Base-by-base conservation (phyloP, 2,113 vertebrate species). In the Columba janthina region DNA sequence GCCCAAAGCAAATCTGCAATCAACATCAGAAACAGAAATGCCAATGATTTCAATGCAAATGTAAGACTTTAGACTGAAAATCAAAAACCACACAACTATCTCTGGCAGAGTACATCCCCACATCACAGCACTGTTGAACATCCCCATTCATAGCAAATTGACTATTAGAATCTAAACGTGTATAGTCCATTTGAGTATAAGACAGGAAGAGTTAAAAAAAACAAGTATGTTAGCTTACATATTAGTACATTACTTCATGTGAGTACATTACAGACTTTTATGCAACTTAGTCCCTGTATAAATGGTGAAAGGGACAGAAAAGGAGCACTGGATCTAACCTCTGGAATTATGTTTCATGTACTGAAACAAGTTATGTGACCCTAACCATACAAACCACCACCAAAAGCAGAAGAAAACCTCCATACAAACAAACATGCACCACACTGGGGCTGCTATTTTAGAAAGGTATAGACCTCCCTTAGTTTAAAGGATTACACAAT, bases 1-100 rank as follows among this genome's bases (percentile, higher is more conserved):
- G 78, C 80, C 85, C 95, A 57, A 89, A 96, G 82, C 64, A 96
- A 92, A 82, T 74, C 94, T 65, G 44, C 82, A 20, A 15, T 81
- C 70, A 85, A 24, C 46, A 60, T 77, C 48, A 91, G 79, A 50
- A 80, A 76, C 50, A 92, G 69, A 80, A 92, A 76, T 3, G 12
- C 6, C 6, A 66, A 32, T 19, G 83, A 95, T n/a, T 94, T 12
- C 10, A 61, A 96, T 64, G 60, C 85, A 82, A 95, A 96, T 42
- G 98, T 98, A 96, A 97, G 96, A 34, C 32, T 51, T 67, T 2
- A 50, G 48, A 31, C 14, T 67, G 64, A 85, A 89, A 91, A 80
- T 58, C 29, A 62, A 80, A 88, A 93, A 29, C 32, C 20, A 64
- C 10, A 29, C 12, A 53, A 21, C 20, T 76, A 31, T 36, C 34